Conservation (phyloP, 2,888 invertebrate genomes). For the Caenorhabditis sinica region DNA sequence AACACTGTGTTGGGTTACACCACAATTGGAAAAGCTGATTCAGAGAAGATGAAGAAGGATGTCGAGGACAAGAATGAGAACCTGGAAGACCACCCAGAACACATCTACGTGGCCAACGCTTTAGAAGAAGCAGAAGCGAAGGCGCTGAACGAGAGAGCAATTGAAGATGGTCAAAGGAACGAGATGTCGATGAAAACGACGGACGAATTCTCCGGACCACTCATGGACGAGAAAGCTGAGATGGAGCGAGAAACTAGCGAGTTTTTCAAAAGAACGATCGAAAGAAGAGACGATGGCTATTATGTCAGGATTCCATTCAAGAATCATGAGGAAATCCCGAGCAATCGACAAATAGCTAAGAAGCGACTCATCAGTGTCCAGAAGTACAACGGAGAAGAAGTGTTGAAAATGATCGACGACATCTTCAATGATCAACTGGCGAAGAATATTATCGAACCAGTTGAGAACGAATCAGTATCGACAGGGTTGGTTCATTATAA, state of each 20-base stretch:
- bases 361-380: constrained; percentile 12
- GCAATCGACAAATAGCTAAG: constrained; percentile 18
- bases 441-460: constrained; percentile 55
- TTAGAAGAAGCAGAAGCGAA: too few relatives aligned
- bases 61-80: neutral
- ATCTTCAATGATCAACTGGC: constrained; percentile 50
- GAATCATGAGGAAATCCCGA: constrained; percentile 7
- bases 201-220: too few relatives aligned
- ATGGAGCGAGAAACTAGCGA: neutral
- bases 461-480: constrained; percentile 6
- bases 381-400: neutral
- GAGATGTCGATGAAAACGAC: too few relatives aligned
- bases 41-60: neutral
- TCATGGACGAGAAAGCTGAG: too few relatives aligned
- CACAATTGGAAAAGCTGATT: constrained; percentile 3
- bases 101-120: too few relatives aligned
- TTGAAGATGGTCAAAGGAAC: too few relatives aligned
- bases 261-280: constrained; percentile 41
- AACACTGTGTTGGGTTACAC: neutral
- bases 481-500: constrained; percentile 45
- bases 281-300: constrained; percentile 11
- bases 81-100: too few relatives aligned
- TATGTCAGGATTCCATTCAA: constrained; percentile 29
- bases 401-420: constrained; percentile 21
- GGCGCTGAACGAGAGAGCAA: too few relatives aligned